phyloP scores from a whole-genome alignment of 2,888 invertebrate species.

The Notocelia uddmanniana region DNA sequence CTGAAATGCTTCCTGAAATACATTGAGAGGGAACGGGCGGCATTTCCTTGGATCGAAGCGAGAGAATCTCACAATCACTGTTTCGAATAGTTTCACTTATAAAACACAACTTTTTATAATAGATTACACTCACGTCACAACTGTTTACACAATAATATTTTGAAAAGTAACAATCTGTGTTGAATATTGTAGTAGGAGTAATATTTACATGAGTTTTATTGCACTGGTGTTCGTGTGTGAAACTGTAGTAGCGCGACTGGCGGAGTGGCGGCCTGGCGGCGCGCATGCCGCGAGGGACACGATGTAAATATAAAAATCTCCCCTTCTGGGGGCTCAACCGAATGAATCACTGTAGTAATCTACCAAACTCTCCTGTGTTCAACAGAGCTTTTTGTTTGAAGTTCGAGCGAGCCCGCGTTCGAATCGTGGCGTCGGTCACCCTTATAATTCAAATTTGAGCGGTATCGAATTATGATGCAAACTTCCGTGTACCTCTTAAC shows the following conservation, averaged over 20 bases:
- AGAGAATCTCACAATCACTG: slow-evolving; percentile 69
- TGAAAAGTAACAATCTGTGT: slow-evolving; percentile 75
- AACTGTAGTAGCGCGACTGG: slow-evolving; percentile 82
- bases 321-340: slow-evolving; percentile 82
- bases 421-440: slow-evolving; percentile 47
- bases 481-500: slow-evolving; percentile 73
- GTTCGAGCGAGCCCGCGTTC: slow-evolving; percentile 55
- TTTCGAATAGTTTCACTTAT: slow-evolving; percentile 68
- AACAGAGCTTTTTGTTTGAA: slow-evolving; percentile 62
- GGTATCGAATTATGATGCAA: slow-evolving; percentile 67
- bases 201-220: slow-evolving; percentile 81
- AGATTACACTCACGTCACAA: slow-evolving; percentile 62
- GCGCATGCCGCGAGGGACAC: slow-evolving; percentile 84
- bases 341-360: slow-evolving; percentile 81
- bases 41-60: slow-evolving; percentile 82
- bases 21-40: slow-evolving; percentile 69
- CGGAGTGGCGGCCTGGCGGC: slow-evolving; percentile 81
- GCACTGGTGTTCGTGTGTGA: slow-evolving; percentile 82
- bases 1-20: slow-evolving; percentile 84
- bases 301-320: slow-evolving; percentile 86
- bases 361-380: slow-evolving; percentile 67
- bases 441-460: slow-evolving; percentile 70
- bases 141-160: slow-evolving; percentile 56
- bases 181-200: slow-evolving; percentile 81
- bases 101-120: slow-evolving; percentile 62